Base-by-base conservation (phyloP, 2,888 invertebrate species). In the Atethmia centrago region DNA sequence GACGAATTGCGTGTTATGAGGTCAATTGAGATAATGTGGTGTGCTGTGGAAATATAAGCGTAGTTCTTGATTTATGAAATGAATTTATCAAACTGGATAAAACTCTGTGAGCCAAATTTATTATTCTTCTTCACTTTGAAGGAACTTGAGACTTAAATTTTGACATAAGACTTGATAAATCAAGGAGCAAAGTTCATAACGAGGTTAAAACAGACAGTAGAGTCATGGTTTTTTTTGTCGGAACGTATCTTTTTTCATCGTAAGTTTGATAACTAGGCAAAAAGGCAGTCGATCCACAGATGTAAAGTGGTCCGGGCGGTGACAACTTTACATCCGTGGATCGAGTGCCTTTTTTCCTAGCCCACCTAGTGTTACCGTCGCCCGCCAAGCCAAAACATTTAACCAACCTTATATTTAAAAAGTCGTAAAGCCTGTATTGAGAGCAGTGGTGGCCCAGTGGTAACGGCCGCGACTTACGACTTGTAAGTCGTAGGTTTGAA, bases 1-100 rank as follows among this genome's bases (percentile, higher is more conserved):
- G 79, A 85, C 71, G 82, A 67, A 79, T 83, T 84, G 68, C 56
- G 59, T 83, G 80, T 25, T 65, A 61, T 28, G 79, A 31, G 74
- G 74, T 83, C 61, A 79, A 51, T 47, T 19, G 55, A 49, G 40
- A 19, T 59, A 16, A 53, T 10, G 0, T 19, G 9, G 12, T 51
- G 14, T n/a, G 1, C 16, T 63, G 25, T 64, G 4, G 31, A 42
- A 70, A 55, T 40, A 8, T 66, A 10, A 36, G 4, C 16, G 12
- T 53, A 3, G 9, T 36, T 55, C 7, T 58, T 42, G 28, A 63
- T 47, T 62, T 62, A 62, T 45, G 3, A 12, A 25, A 53, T 51
- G 2, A 51, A 36, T 36, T 36, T 36, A 65, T 40, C 10, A 10
- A 7, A 3, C 14, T 21, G 25, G 19, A 14, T 4, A 53, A 28